Evolutionary conservation across 2,113 vertebrate genomes (phyloP).

Genomic region (Gnathonemus longibarbis): DNA sequence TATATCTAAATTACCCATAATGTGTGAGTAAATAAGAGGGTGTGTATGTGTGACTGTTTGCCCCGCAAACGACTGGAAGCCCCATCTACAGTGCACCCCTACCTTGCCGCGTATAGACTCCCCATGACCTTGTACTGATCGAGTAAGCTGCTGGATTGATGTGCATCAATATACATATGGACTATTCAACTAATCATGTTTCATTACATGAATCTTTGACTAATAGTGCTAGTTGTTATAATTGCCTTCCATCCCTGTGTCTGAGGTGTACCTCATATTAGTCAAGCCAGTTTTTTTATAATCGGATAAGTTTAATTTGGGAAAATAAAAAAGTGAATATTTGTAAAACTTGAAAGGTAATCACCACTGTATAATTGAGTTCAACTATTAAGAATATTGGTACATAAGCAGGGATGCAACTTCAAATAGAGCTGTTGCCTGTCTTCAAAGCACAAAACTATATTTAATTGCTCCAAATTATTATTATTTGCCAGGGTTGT

Average conservation of each 20-base stretch:
- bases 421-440: not conserved
- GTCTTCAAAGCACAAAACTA: not conserved
- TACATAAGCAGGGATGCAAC: not conserved
- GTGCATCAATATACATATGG: not conserved
- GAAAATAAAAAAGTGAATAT: not conserved
- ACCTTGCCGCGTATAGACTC: not conserved
- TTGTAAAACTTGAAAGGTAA: not conserved
- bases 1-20: not conserved
- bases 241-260: not conserved
- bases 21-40: not conserved
- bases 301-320: not conserved
- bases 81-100: not conserved
- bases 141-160: not conserved
- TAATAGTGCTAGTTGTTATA: not conserved
- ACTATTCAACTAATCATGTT: not conserved
- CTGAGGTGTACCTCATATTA: not conserved
- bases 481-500: not conserved
- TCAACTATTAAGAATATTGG: not conserved
- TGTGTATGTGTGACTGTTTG: not conserved
- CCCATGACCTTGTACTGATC: not conserved
- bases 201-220: not conserved
- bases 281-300: not conserved
- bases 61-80: not conserved
- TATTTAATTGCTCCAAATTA: not conserved
- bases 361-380: not conserved